phyloP scores from a whole-genome alignment of 2,797 vertebrate genomes.

The Poeciliopsis turneri region DNA sequence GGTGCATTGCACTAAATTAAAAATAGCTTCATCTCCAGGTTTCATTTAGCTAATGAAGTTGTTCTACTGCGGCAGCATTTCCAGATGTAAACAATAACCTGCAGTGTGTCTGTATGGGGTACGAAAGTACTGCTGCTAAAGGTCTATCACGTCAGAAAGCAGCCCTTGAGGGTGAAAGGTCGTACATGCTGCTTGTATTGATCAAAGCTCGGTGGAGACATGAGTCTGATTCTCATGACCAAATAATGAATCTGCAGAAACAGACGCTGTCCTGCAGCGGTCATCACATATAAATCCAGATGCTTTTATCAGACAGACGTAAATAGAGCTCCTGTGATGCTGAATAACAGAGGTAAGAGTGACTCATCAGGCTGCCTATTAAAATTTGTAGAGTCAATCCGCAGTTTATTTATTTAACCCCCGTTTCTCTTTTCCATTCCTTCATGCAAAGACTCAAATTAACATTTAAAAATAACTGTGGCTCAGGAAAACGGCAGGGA shows the following conservation, averaged over 20 bases:
- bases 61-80: too few species aligned
- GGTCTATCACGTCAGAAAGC: not conserved
- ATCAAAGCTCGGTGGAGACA: not conserved
- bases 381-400: conserved; percentile 22
- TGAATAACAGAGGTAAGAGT: conserved; percentile 27
- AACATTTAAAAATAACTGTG: not conserved
- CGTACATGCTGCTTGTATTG: not conserved
- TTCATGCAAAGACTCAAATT: not conserved
- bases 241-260: not conserved
- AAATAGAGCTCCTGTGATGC: conserved; percentile 40
- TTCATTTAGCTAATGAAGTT: too few species aligned
- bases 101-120: too few species aligned
- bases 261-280: conserved; percentile 15
- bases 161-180: not conserved
- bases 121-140: not conserved
- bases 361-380: conserved; percentile 45
- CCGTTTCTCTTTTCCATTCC: conserved; percentile 4
- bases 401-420: conserved; percentile 14
- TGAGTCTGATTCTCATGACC: not conserved
- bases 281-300: conserved; percentile 16
- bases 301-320: conserved; percentile 12
- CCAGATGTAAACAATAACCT: too few species aligned
- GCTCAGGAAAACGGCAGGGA: too few species aligned
- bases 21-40: too few species aligned
- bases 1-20: too few species aligned